Conservation (phyloP, 2,113 vertebrate genomes). For the Dicrurus megarhynchus region DNA sequence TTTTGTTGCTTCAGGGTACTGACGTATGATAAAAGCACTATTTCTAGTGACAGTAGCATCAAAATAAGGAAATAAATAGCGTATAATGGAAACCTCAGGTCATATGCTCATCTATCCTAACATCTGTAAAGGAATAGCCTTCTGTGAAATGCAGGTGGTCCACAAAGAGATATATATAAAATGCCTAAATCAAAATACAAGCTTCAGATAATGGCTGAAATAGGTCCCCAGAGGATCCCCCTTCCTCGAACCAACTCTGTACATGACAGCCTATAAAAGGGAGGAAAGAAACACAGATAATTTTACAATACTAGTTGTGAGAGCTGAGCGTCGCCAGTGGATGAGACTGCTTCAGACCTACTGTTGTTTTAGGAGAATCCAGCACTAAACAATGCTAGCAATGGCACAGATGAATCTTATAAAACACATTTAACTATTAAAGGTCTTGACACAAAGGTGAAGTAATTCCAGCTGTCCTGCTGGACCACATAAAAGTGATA, state of each 20-base stretch:
- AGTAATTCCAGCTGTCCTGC: slow-evolving; percentile 22
- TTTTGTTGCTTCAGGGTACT: not conserved
- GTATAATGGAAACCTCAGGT: not conserved
- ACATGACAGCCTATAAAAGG: not conserved
- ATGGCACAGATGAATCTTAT: not conserved
- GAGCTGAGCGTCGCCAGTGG: fast-evolving
- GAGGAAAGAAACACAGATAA: not conserved
- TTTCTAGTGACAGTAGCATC: not conserved
- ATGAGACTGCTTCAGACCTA: not conserved
- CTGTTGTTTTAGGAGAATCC: not conserved
- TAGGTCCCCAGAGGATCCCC: not conserved
- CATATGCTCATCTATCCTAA: not conserved
- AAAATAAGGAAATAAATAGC: not conserved
- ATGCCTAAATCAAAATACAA: slow-evolving; percentile 1
- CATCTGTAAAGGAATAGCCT: not conserved
- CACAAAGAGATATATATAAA: not conserved
- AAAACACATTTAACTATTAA: not conserved
- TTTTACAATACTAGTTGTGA: not conserved
- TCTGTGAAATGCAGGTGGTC: not conserved
- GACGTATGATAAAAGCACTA: not conserved
- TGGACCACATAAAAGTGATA: slow-evolving; percentile 45
- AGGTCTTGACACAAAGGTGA: slow-evolving; percentile 22
- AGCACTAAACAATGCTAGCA: not conserved
- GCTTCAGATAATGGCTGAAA: not conserved
- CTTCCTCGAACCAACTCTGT: not conserved